phyloP scores from a whole-genome alignment of 1,140 invertebrate genomes.

The Acromyrmex charruanus region DNA sequence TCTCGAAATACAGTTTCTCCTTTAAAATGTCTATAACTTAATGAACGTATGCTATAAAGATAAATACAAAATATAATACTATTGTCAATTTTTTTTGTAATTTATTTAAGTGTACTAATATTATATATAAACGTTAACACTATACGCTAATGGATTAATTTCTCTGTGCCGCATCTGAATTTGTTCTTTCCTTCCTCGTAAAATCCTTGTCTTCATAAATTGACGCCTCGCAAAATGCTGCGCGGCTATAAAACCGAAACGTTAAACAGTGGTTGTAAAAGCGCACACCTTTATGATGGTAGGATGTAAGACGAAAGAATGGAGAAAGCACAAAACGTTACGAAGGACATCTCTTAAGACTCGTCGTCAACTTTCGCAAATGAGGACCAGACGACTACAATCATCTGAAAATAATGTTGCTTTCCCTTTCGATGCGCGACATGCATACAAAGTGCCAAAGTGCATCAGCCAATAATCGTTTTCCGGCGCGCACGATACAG shows the following conservation, averaged over 20 bases:
- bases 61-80: not conserved
- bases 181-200: not conserved
- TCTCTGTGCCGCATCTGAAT: not conserved
- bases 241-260: constrained; percentile 24
- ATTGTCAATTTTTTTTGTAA: not conserved
- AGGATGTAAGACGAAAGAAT: constrained; percentile 31
- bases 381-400: constrained; percentile 49
- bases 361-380: constrained; percentile 60
- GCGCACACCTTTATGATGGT: not conserved
- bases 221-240: constrained; percentile 28
- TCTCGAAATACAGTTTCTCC: not conserved
- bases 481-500: constrained; percentile 16
- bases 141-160: not conserved
- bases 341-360: constrained; percentile 27
- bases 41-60: not conserved
- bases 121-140: not conserved
- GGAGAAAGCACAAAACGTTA: constrained; percentile 44
- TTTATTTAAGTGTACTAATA: not conserved
- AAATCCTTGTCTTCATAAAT: constrained; percentile 9
- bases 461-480: constrained; percentile 60
- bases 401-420: constrained; percentile 61
- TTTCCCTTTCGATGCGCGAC: constrained; percentile 57
- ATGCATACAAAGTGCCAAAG: constrained; percentile 52
- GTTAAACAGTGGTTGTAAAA: constrained; percentile 34
- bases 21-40: not conserved